Evolutionary conservation across 2,113 vertebrate species (phyloP).

Genomic region (Tupaia tana): DNA sequence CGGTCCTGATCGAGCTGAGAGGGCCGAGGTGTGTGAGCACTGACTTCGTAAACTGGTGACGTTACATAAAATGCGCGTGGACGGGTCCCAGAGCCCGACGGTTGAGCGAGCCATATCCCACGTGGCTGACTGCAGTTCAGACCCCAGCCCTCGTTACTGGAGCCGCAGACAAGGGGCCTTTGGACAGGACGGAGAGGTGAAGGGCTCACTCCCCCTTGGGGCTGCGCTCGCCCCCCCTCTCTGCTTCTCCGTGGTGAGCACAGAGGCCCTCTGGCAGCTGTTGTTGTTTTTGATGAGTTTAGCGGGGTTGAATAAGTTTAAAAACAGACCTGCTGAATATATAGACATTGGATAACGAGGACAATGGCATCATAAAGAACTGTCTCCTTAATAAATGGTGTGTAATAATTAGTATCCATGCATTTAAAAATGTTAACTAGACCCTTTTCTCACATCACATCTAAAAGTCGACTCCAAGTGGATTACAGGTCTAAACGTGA

Average conservation of each 20-base stretch:
- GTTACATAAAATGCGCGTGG: not conserved
- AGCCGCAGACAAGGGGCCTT: too few species aligned
- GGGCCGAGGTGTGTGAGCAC: conserved; percentile 93
- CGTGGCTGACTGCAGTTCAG: too few species aligned
- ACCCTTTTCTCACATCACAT: not conserved
- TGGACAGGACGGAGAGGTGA: too few species aligned
- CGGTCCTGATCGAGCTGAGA: conserved; percentile 94
- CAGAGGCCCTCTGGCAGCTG: too few species aligned
- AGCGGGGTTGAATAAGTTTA: not conserved
- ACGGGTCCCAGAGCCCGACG: too few species aligned
- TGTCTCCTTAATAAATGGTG: not conserved
- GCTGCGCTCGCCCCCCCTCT: too few species aligned
- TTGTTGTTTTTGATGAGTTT: not conserved
- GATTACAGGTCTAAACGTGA: not conserved
- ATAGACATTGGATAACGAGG: not conserved
- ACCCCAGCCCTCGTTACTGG: too few species aligned
- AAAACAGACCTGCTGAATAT: not conserved
- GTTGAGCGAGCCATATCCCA: too few species aligned
- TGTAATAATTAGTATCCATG: not conserved
- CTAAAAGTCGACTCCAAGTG: not conserved
- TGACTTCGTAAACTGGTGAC: not conserved
- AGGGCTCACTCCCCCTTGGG: too few species aligned
- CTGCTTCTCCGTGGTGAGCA: too few species aligned
- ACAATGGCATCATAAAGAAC: not conserved
- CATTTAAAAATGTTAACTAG: not conserved